Evolutionary conservation across 2,888 invertebrate species (phyloP).

Genomic region (Himalopsyche kuldschensis): DNA sequence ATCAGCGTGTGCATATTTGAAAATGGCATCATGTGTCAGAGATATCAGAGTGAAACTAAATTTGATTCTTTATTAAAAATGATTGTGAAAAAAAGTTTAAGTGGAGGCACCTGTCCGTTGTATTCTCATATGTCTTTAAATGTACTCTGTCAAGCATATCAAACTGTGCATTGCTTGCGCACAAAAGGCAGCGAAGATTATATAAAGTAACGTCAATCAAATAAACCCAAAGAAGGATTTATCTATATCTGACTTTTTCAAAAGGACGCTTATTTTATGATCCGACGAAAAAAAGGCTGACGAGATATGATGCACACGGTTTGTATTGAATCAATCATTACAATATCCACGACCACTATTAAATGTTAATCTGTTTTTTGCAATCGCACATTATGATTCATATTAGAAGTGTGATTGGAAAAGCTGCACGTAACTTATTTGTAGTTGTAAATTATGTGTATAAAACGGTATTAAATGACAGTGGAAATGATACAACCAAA

Average conservation of each 20-base stretch:
- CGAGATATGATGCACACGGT: background rate
- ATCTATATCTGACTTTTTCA: background rate
- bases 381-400: too few species aligned
- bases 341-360: background rate
- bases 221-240: background rate
- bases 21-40: background rate
- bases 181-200: background rate
- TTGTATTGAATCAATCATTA: background rate
- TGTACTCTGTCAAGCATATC: background rate
- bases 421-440: too few species aligned
- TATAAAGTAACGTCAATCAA: constrained; percentile 2
- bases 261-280: background rate
- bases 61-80: background rate
- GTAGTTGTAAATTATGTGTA: too few species aligned
- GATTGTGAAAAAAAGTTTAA: background rate
- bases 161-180: background rate
- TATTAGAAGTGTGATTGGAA: too few species aligned
- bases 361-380: too few species aligned
- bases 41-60: background rate
- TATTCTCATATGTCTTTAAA: background rate
- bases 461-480: too few species aligned
- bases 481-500: too few species aligned
- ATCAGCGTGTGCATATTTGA: background rate
- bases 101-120: background rate
- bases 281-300: background rate